These are phyloP conservation scores for Lagocephalus sceleratus DNA, from an alignment of 2,797 vertebrate species.

Conservation along the genomic window DNA sequence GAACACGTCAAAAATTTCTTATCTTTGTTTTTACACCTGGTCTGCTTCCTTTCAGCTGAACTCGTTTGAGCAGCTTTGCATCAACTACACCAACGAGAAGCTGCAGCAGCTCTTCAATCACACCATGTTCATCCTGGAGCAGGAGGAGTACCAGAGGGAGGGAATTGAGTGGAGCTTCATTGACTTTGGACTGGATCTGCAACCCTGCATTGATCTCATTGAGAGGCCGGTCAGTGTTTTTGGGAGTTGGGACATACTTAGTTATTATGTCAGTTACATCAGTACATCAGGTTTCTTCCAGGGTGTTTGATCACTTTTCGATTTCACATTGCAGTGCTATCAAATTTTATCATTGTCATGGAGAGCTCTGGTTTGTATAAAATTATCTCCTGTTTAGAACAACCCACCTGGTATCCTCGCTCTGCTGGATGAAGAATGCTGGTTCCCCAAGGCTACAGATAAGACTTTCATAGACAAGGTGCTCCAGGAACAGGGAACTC, in stretches of 20 bases:
- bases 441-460: conserved; percentile 99
- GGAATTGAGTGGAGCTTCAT: conserved; percentile 99
- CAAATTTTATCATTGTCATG: not conserved
- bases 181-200: conserved; percentile 95
- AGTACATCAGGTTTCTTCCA: not conserved
- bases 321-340: not conserved
- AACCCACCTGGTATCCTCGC: conserved; percentile 95
- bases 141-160: conserved; percentile 98
- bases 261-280: too few species aligned
- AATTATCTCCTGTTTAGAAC: conserved; percentile 70
- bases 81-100: conserved; percentile 99
- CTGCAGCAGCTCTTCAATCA: conserved; percentile 99
- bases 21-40: not conserved
- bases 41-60: conserved; percentile 74
- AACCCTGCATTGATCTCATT: conserved; percentile 97
- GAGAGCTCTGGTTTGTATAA: not conserved
- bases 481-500: conserved; percentile 93
- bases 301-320: too few species aligned
- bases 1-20: not conserved
- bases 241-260: not conserved
- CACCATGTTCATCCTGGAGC: conserved; percentile 99
- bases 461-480: conserved; percentile 98
- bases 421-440: conserved; percentile 95
- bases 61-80: conserved; percentile 96
- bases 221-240: conserved; percentile 86